A percentile compares a stretch with the other conserved stretches of the same genome.
These are phyloP conservation scores for Hermaeophaga mercurialis DNA, from an alignment of 2,888 invertebrate genomes.

Conservation along the genomic window DNA sequence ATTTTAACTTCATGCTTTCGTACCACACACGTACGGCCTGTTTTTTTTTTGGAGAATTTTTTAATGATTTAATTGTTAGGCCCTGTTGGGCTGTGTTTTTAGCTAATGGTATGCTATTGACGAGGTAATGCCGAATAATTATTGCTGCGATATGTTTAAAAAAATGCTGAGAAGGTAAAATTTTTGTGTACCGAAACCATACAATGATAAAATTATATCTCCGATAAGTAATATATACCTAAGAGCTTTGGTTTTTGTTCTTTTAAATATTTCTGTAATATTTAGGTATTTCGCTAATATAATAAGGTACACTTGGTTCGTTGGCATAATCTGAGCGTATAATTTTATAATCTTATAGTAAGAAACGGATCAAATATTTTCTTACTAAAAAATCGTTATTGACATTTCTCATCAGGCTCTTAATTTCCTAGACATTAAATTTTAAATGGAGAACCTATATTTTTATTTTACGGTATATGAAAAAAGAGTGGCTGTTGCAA, in stretches of 20 bases:
- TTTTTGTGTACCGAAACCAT: not conserved
- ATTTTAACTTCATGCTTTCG: constrained; percentile 20
- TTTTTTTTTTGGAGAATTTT: constrained; percentile 35
- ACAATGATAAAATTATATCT: constrained; percentile 10
- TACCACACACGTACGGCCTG: constrained; percentile 23
- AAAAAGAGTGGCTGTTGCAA: too few relatives aligned
- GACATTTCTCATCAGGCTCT: too few relatives aligned
- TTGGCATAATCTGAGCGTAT: too few relatives aligned
- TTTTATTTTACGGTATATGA: too few relatives aligned
- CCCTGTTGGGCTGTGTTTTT: constrained; percentile 22
- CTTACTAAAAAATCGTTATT: too few relatives aligned
- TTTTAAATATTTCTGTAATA: too few relatives aligned
- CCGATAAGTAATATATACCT: not conserved
- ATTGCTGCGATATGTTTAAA: not conserved
- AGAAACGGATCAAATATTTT: too few relatives aligned
- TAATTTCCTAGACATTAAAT: too few relatives aligned
- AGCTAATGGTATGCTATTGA: constrained; percentile 23
- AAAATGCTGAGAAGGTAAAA: constrained; percentile 5
- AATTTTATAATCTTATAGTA: too few relatives aligned
- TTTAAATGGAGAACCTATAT: too few relatives aligned
- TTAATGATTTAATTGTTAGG: constrained; percentile 35
- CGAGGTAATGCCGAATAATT: constrained; percentile 17
- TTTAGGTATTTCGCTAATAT: too few relatives aligned
- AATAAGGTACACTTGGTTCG: too few relatives aligned
- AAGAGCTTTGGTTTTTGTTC: not conserved